These are phyloP conservation scores for Hydrochoerus hydrochaeris DNA, from an alignment of 2,113 vertebrate genomes.

Conservation along the genomic window DNA sequence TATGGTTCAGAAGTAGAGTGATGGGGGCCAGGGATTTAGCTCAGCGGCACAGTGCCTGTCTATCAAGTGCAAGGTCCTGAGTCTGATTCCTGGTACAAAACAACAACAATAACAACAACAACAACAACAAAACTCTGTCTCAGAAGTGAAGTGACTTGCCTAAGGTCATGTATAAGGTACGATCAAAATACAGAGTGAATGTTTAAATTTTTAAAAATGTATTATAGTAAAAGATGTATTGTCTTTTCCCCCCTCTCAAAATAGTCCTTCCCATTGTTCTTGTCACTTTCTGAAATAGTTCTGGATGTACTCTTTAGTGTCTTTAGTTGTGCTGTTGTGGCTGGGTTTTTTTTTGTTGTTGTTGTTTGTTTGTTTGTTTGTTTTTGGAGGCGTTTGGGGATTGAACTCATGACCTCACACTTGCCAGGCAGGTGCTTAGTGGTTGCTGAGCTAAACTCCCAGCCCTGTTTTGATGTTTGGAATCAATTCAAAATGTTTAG, in stretches of 20 bases:
- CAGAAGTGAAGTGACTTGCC: conserved; percentile 20
- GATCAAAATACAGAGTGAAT: not conserved
- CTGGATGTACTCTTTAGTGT: not conserved
- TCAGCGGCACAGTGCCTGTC: too few species aligned
- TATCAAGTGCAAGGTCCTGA: too few species aligned
- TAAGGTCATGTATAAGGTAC: not conserved
- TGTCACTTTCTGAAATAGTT: not conserved
- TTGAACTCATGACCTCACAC: too few species aligned
- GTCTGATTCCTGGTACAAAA: too few species aligned
- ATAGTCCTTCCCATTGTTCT: not conserved
- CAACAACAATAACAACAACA: too few species aligned
- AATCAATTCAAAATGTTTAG: not conserved
- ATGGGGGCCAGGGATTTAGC: too few species aligned
- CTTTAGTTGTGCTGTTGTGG: not conserved
- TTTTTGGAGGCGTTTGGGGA: too few species aligned
- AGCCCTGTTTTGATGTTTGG: not conserved
- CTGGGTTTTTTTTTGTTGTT: not conserved
- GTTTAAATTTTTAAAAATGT: not conserved
- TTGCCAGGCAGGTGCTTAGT: too few species aligned
- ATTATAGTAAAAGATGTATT: not conserved
- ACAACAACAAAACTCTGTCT: not conserved
- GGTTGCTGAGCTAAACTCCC: too few species aligned
- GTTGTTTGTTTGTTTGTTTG: too few species aligned
- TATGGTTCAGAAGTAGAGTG: not conserved
- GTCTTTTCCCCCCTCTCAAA: not conserved